phyloP scores from a whole-genome alignment of 2,888 invertebrate genomes.

The Plusia festucae region DNA sequence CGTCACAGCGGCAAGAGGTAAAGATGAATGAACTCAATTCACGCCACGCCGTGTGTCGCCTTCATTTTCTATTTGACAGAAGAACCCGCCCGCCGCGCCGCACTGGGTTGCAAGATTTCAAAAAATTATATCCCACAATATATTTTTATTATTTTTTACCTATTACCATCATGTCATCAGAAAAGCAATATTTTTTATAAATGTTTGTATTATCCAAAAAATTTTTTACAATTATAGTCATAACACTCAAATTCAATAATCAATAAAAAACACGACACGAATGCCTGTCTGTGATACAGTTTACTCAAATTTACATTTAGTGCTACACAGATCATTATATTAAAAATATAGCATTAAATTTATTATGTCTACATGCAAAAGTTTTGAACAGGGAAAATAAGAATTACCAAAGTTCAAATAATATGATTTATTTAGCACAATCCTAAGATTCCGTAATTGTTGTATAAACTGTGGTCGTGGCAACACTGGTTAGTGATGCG shows the following conservation, averaged over 20 bases:
- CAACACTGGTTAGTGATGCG: constrained; percentile 27
- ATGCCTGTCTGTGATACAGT: no score
- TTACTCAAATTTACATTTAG: no score
- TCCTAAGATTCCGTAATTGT: neutral
- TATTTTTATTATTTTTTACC: neutral
- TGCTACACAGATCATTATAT: no score
- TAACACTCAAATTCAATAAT: no score
- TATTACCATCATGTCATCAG: no score
- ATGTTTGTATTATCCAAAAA: no score
- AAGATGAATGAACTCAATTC: constrained; percentile 77
- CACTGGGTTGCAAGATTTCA: constrained; percentile 34
- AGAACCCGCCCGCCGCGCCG: constrained; percentile 41
- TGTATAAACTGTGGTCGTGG: neutral
- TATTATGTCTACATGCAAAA: neutral
- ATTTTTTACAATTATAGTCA: no score
- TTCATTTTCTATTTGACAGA: constrained; percentile 67
- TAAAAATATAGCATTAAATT: no score
- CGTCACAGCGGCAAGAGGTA: constrained; percentile 70
- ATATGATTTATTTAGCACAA: neutral
- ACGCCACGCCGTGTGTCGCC: constrained; percentile 71
- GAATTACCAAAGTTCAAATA: neutral
- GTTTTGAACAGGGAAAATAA: neutral
- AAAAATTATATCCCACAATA: constrained; percentile 6
- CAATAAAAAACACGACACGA: no score
- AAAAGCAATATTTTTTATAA: no score